Base-by-base conservation (phyloP, 2,113 vertebrate species). In the Colistium nudipinnis region DNA sequence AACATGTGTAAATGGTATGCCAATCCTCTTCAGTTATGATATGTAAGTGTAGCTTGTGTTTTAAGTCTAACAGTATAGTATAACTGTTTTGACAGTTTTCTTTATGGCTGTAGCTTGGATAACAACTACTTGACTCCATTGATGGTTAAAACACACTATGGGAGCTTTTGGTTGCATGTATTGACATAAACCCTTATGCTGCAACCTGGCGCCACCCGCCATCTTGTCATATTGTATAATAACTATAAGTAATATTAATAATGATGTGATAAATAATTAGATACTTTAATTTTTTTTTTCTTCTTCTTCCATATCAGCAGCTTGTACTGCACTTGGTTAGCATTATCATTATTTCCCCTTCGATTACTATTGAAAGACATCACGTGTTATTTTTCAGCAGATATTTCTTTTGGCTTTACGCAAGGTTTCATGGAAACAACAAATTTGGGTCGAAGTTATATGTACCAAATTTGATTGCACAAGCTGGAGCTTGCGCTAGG, bases 1-100 rank as follows among this genome's bases (percentile, higher is more conserved):
- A 44, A 44, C 17, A 8, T 28, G 56, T 61, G 55, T 49, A 7
- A 66, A 61, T 60, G 25, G n/a, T n/a, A n/a, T n/a, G n/a, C n/a
- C n/a, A n/a, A n/a, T n/a, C n/a, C n/a, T n/a, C n/a, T n/a, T n/a
- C n/a, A n/a, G n/a, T n/a, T n/a, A n/a, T n/a, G n/a, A n/a, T n/a
- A n/a, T n/a, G n/a, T n/a, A n/a, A n/a, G n/a, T n/a, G n/a, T n/a
- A n/a, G n/a, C n/a, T n/a, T n/a, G n/a, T n/a, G n/a, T n/a, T n/a
- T n/a, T n/a, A n/a, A n/a, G n/a, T n/a, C n/a, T n/a, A n/a, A n/a
- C n/a, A n/a, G n/a, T n/a, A n/a, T n/a, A n/a, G n/a, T n/a, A n/a
- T n/a, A n/a, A n/a, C n/a, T n/a, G n/a, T n/a, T n/a, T n/a, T n/a
- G n/a, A n/a, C n/a, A n/a, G n/a, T n/a, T n/a, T n/a, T n/a, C n/a